These are phyloP conservation scores for Ailurus styani DNA, from an alignment of 2,113 vertebrate species.

Conservation along the genomic window DNA sequence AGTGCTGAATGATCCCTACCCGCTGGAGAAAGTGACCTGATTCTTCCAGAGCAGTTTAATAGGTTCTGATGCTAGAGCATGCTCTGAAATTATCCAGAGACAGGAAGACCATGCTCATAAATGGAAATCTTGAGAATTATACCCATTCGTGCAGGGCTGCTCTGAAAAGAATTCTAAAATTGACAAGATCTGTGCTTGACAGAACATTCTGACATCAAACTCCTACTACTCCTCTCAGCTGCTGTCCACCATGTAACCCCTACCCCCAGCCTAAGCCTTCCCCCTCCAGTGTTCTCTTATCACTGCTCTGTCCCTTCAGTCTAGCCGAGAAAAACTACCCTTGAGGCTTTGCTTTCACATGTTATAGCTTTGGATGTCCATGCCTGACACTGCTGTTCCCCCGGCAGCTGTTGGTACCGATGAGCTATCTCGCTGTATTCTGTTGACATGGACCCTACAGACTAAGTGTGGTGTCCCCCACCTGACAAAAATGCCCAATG, in stretches of 20 bases:
- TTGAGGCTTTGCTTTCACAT: background rate
- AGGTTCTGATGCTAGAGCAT: conserved; percentile 36
- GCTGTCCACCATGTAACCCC: background rate
- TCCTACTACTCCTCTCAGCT: background rate
- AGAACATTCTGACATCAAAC: conserved; percentile 9
- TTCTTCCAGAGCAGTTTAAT: conserved; percentile 45
- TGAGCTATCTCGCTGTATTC: background rate
- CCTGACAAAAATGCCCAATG: background rate
- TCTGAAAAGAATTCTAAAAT: conserved; percentile 41
- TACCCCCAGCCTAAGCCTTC: background rate
- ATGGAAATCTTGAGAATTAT: conserved; percentile 48
- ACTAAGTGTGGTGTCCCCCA: background rate
- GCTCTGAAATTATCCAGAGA: conserved; percentile 37
- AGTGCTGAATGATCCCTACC: conserved; percentile 20
- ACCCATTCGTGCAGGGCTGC: background rate
- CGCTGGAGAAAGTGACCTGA: conserved; percentile 19
- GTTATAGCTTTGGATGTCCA: background rate
- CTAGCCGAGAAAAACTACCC: conserved; percentile 3
- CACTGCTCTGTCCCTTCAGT: background rate
- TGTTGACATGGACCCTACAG: background rate
- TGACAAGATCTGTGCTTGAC: background rate
- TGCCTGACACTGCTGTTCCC: background rate
- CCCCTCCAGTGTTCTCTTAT: background rate
- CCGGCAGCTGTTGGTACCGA: background rate
- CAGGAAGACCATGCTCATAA: conserved; percentile 36